These are phyloP conservation scores for Ciconia stormi DNA, from an alignment of 2,113 vertebrate genomes.

Conservation along the genomic window DNA sequence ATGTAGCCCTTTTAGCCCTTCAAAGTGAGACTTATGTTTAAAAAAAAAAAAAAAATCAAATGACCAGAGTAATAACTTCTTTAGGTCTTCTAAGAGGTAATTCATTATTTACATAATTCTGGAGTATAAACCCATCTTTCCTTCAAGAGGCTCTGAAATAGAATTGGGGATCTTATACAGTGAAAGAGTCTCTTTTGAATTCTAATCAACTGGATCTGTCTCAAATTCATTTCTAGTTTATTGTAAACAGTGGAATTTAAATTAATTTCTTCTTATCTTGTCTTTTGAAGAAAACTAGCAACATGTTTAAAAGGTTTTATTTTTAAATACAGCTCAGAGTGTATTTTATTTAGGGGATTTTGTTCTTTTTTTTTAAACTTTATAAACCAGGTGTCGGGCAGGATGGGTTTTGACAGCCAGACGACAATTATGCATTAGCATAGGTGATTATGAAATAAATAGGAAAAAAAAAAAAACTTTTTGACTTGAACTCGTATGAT, in stretches of 20 bases:
- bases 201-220: conserved; percentile 64
- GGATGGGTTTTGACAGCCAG: conserved; percentile 40
- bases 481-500: conserved; percentile 80
- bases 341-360: not conserved
- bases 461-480: conserved; percentile 52
- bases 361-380: not conserved
- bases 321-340: conserved; percentile 46
- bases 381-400: not conserved
- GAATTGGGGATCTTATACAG: conserved; percentile 46
- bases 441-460: conserved; percentile 72
- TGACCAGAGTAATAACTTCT: conserved; percentile 68
- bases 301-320: conserved; percentile 34
- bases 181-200: conserved; percentile 60
- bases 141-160: conserved; percentile 63
- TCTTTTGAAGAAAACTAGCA: conserved; percentile 62
- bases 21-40: conserved; percentile 72
- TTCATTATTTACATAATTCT: conserved; percentile 76
- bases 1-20: conserved; percentile 76
- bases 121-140: conserved; percentile 65
- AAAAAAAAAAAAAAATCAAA: conserved; percentile 38
- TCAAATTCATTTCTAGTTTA: conserved; percentile 59
- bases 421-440: conserved; percentile 17
- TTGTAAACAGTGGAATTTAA: conserved; percentile 70
- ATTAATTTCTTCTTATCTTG: conserved; percentile 69
- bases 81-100: conserved; percentile 71